A percentile compares a stretch with the other conserved stretches of the same genome.
Evolutionary conservation across 2,113 vertebrate species (phyloP).

Genomic region (Galbula dea): DNA sequence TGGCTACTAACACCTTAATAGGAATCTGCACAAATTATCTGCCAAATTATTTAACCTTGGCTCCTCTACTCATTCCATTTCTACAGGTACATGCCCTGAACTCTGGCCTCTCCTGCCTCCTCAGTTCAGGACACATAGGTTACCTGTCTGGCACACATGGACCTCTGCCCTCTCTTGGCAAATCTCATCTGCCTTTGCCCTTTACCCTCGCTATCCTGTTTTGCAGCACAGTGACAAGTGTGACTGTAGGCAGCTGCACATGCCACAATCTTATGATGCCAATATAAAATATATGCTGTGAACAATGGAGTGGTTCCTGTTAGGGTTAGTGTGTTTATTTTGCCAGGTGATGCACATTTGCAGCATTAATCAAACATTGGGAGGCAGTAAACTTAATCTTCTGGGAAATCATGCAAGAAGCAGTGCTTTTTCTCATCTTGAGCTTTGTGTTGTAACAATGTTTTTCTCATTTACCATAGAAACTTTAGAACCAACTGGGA

Average conservation of each 20-base stretch:
- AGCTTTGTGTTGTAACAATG: neutral
- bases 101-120: neutral
- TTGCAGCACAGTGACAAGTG: neutral
- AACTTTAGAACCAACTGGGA: constrained; percentile 7
- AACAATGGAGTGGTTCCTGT: neutral
- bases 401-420: constrained; percentile 45
- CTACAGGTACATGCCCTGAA: neutral
- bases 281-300: neutral
- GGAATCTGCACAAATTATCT: neutral
- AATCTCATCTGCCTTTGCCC: neutral
- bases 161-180: neutral
- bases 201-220: neutral
- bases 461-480: neutral
- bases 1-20: neutral
- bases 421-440: neutral
- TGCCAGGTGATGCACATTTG: constrained; percentile 16
- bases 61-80: neutral
- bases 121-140: neutral
- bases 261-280: neutral
- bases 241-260: neutral
- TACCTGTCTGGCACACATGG: neutral
- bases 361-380: neutral
- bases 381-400: constrained; percentile 6
- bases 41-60: neutral
- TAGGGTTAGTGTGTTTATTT: neutral